Percentiles rank a stretch among this genome's conserved stretches.
Conservation (phyloP, 1,140 invertebrate species). For the Drosophila parabipectinata region DNA sequence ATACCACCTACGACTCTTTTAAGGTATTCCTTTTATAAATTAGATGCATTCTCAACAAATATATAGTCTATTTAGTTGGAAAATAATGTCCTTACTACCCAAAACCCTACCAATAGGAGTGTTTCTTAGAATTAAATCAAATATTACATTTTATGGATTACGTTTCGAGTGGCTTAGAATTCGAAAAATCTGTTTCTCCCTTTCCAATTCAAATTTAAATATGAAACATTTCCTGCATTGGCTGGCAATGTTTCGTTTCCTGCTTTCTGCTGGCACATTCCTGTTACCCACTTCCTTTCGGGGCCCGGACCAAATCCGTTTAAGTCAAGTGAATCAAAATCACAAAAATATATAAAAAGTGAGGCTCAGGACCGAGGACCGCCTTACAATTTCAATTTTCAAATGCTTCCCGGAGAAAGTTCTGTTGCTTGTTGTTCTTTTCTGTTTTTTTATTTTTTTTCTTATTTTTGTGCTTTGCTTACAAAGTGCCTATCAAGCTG, state of each 20-base stretch:
- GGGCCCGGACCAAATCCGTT: conserved; percentile 46
- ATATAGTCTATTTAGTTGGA: too few relatives aligned
- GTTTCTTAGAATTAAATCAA: too few relatives aligned
- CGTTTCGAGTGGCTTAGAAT: background rate
- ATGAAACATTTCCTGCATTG: conserved; percentile 40
- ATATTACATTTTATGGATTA: background rate
- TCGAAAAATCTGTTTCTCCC: background rate
- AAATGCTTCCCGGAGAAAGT: conserved; percentile 52
- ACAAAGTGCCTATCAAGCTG: conserved; percentile 72
- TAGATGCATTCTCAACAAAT: too few relatives aligned
- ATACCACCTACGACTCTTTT: too few relatives aligned
- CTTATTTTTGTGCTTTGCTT: conserved; percentile 45
- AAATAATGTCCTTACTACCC: too few relatives aligned
- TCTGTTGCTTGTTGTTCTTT: conserved; percentile 28
- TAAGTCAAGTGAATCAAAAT: conserved; percentile 51
- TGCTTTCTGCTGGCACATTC: conserved; percentile 24
- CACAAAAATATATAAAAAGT: conserved; percentile 36
- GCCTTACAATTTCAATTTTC: conserved; percentile 73
- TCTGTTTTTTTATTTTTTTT: too few relatives aligned
- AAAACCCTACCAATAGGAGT: too few relatives aligned
- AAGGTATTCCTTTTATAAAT: too few relatives aligned
- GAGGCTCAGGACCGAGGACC: conserved; percentile 6
- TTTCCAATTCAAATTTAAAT: conserved; percentile 10
- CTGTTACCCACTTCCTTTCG: conserved; percentile 12
- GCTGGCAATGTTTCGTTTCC: conserved; percentile 32